phyloP scores from a whole-genome alignment of 2,797 vertebrate species.

The Cyprinodon diabolis region DNA sequence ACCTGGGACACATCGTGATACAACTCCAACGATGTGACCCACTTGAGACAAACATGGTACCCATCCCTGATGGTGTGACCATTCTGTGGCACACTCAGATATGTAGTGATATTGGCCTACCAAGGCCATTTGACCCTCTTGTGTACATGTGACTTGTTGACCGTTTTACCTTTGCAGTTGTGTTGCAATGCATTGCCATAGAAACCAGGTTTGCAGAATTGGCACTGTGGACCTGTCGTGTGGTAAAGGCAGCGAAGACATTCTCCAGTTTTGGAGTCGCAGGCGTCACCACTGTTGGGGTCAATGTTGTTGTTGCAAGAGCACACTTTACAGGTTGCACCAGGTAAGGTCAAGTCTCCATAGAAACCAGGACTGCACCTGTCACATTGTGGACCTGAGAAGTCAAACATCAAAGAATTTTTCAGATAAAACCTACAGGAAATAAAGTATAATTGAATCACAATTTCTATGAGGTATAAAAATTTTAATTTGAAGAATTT shows the following conservation, averaged over 20 bases:
- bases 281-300: constrained; percentile 76
- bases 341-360: constrained; percentile 66
- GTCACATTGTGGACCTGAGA: constrained; percentile 83
- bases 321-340: constrained; percentile 76
- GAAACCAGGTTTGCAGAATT: constrained; percentile 86
- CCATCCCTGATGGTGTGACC: no score
- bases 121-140: not conserved
- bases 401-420: not conserved
- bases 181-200: constrained; percentile 85
- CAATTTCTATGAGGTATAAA: not conserved
- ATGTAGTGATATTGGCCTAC: no score
- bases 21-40: no score
- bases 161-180: constrained; percentile 83
- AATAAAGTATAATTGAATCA: not conserved
- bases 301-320: constrained; percentile 87
- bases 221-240: constrained; percentile 83
- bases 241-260: constrained; percentile 87
- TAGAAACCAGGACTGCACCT: constrained; percentile 85
- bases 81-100: no score
- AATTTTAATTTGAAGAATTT: not conserved
- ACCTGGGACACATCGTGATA: no score
- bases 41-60: no score
- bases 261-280: constrained; percentile 80
- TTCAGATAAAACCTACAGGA: not conserved
- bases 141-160: no score